A percentile compares a stretch with the other conserved stretches of the same genome.
These are phyloP conservation scores for Malthinus seriepunctatus DNA, from an alignment of 2,888 invertebrate species.

Conservation along the genomic window DNA sequence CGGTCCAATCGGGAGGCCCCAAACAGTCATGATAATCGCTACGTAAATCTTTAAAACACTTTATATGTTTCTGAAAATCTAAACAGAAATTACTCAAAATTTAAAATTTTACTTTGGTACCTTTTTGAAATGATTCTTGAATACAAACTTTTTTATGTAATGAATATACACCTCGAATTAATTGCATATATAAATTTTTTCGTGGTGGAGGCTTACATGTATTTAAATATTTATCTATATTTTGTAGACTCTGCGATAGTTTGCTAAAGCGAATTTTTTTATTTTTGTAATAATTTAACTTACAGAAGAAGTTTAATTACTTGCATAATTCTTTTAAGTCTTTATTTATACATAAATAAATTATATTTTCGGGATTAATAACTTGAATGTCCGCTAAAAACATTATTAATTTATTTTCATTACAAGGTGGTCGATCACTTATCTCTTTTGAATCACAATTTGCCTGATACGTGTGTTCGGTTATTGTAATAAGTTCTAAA, in stretches of 20 bases:
- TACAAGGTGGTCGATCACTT: slow-evolving; percentile 35
- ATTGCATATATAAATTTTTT: slow-evolving; percentile 56
- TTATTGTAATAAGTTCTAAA: too few relatives aligned
- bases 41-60: slow-evolving; percentile 54
- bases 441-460: not conserved
- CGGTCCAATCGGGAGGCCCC: slow-evolving; percentile 61
- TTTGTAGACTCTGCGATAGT: slow-evolving; percentile 47
- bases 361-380: slow-evolving; percentile 59
- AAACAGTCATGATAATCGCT: slow-evolving; percentile 58
- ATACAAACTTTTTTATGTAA: slow-evolving; percentile 54
- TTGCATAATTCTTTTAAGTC: slow-evolving; percentile 51
- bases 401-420: slow-evolving; percentile 54
- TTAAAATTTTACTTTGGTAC: not conserved
- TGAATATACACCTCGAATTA: slow-evolving; percentile 53
- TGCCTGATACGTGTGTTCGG: too few relatives aligned
- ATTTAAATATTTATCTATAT: slow-evolving; percentile 50
- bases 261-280: slow-evolving; percentile 38
- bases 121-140: not conserved
- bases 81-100: not conserved
- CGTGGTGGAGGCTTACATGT: slow-evolving; percentile 50
- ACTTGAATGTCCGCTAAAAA: slow-evolving; percentile 58
- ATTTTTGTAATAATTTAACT: not conserved
- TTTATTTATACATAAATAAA: slow-evolving; percentile 53
- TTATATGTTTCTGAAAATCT: slow-evolving; percentile 48
- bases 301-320: slow-evolving; percentile 33